Conservation (phyloP, 2,113 vertebrate genomes). For the Deroptyus accipitrinus region DNA sequence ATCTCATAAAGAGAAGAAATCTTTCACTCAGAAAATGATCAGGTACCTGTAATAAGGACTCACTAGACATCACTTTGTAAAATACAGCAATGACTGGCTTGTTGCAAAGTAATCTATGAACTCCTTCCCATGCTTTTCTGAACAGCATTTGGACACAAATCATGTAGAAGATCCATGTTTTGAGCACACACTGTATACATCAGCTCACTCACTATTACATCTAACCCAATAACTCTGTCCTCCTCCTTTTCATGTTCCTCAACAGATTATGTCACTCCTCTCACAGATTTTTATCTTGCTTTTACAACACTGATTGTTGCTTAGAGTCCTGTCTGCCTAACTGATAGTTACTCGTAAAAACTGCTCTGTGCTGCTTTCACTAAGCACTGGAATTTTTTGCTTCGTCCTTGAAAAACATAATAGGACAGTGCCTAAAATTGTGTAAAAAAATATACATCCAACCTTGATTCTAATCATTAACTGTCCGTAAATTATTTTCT, state of each 20-base stretch:
- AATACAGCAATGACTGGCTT: background rate
- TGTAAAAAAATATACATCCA: background rate
- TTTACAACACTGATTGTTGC: background rate
- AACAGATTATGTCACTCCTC: background rate
- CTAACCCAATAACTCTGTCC: background rate
- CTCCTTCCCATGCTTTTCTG: background rate
- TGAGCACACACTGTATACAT: background rate
- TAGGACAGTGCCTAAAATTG: background rate
- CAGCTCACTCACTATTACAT: background rate
- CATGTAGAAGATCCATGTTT: background rate
- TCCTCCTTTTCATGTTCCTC: background rate
- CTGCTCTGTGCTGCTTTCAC: background rate
- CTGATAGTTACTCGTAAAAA: background rate
- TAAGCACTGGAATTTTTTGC: background rate
- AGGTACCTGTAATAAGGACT: background rate
- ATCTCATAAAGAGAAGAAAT: background rate
- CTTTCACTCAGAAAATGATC: conserved; percentile 9
- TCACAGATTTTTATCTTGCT: background rate
- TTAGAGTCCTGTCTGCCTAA: background rate
- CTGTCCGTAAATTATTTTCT: background rate
- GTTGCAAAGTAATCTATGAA: background rate
- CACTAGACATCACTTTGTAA: background rate
- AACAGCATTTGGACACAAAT: background rate
- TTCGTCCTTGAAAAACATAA: background rate
- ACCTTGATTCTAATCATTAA: background rate